Evolutionary conservation across 2,797 vertebrate species (phyloP).

Genomic region (Lophotriccus pileatus): DNA sequence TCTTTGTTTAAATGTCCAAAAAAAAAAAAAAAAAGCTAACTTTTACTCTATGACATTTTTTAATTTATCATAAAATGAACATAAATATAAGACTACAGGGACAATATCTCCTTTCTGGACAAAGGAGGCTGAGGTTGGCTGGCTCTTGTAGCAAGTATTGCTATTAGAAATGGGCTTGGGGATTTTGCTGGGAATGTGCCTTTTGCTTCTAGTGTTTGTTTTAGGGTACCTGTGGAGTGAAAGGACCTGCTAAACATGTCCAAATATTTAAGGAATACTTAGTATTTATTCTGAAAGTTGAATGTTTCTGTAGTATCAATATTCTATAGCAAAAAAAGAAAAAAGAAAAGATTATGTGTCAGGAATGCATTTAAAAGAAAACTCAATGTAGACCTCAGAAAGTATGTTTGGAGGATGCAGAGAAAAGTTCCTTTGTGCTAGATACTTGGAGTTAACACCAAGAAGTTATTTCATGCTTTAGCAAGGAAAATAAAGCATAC

Average conservation of each 20-base stretch:
- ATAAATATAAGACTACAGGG: not conserved
- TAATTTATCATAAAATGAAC: not conserved
- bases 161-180: rapidly evolving
- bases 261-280: not conserved
- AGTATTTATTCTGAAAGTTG: not conserved
- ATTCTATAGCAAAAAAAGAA: not conserved
- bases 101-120: not conserved
- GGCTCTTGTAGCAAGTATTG: not conserved
- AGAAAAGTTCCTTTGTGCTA: not conserved
- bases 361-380: not conserved
- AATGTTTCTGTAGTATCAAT: not conserved
- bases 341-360: not conserved
- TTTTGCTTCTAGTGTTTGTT: not conserved
- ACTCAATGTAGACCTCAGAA: not conserved
- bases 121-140: not conserved
- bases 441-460: not conserved
- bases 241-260: not conserved
- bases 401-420: not conserved
- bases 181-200: not conserved
- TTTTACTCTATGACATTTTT: not conserved
- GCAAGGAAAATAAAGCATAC: not conserved
- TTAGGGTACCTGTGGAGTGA: rapidly evolving
- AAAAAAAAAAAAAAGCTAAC: not conserved
- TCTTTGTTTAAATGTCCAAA: not conserved
- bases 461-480: not conserved